Base-by-base conservation (phyloP, 2,113 vertebrate genomes). In the Trichechus manatus region DNA sequence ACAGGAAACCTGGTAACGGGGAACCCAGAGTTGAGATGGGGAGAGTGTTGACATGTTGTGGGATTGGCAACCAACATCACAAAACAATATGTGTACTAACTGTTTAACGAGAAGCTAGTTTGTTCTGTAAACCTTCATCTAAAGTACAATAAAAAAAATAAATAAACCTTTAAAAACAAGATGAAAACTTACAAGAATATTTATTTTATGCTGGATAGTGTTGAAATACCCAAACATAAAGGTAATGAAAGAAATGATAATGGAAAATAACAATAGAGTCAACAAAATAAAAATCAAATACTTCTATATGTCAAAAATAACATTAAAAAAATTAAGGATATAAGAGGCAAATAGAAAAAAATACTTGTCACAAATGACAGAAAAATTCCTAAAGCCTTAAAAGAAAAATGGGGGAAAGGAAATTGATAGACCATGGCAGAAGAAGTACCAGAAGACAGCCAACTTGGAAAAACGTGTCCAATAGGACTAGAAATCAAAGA, bases 271-370 rank as follows among this genome's bases (percentile, higher is more conserved):
- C 42, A 19, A 31, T 9, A 94, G 22, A 66, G 66, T 53, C 81
- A 94, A 97, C 50, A 33, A 72, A 3, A 47, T 44, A 84, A 81
- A 66, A 91, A 44, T 10, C 31, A 97, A 79, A 79, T 47, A 75
- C 17, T 89, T 75, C 9, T 44, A 8, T 36, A 50, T 36, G 85
- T 50, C 33, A 50, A 11, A 63, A 85, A 89, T 19, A 87, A 64
- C 14, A 56, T n/a, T 4, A 50, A 77, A 70, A 96, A 92, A 72
- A 87, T 81, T 47, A 92, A 91, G 33, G 61, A 39, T 50, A 64
- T 50, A 64, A 81, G 89, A 93, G 63, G 36, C 68, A 87, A 82
- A 64, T 14, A 84, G 87, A 75, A 84, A 89, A 89, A 93, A 82
- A 59, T 23, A 29, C 20, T 56, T 61, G 36, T 44, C 68, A 89